Evolutionary conservation across 1,140 invertebrate species (phyloP), one percentile per base, ranked within the genome.

Genomic region (Drosophila ogumai): DNA sequence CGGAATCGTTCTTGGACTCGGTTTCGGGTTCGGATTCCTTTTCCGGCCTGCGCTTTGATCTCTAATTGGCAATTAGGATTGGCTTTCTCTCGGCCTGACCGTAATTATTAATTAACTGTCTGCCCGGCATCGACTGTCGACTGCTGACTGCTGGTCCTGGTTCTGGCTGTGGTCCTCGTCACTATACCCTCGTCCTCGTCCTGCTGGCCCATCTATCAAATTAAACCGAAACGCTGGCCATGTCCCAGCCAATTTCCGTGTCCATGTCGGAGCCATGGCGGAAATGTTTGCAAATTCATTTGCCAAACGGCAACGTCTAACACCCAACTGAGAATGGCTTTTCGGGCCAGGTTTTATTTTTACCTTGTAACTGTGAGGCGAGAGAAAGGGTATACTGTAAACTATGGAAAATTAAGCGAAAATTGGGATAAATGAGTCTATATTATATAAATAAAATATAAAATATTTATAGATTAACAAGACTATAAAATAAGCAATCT

Each of bases 251-350:
- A 88, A 88, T 88, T 88, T 88, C 75, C 75, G 75, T 78, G 66
- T 19, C 49, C 74, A 78, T 64, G 75, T 71, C 74, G 65, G 75
- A 57, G 40, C 65, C 67, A 60, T 68, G 68, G 65, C 84, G 84
- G 84, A 88, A 88, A 87, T 87, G 82, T 76, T 87, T 87, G 82
- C 82, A 87, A 87, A 88, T 88, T 88, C 84, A 88, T 88, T 88
- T 88, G 85, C 63, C 84, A 80, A 87, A 84, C 79, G 84, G 80
- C 84, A 67, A 66, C 68, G 79, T 90, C 84, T 81, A 88, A 88
- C 85, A 84, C 84, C 65, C 75, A 77, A 52, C 32, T 44, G 15
- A 38, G 56, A 78, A 52, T 56, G 15, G 32, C 50, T 46, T 44
- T 68, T 47, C 50, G 66, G 41, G 73, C 40, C 65, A 46, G 43